Evolutionary conservation across 2,888 invertebrate genomes (phyloP).

Genomic region (Onchidella celtica): DNA sequence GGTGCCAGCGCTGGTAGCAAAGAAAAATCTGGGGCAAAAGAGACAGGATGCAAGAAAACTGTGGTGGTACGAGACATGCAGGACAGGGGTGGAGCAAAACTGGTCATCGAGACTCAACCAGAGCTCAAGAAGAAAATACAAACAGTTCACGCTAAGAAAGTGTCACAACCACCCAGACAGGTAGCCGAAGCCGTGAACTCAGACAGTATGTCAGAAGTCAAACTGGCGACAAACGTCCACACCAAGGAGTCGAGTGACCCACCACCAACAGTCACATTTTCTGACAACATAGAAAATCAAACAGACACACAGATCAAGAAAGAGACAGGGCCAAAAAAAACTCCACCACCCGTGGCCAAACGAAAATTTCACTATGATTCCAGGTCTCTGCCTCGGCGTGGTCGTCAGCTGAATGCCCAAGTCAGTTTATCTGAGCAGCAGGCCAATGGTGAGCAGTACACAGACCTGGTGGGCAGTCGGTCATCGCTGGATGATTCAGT

Average conservation of each 20-base stretch:
- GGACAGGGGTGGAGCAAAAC: conserved; percentile 53
- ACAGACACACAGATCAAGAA: background rate
- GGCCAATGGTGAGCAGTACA: conserved; percentile 16
- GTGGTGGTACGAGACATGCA: conserved; percentile 53
- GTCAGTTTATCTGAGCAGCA: conserved; percentile 13
- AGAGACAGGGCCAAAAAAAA: conserved; percentile 13
- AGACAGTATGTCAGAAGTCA: background rate
- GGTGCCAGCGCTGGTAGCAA: background rate
- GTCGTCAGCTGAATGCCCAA: conserved; percentile 24
- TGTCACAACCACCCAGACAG: conserved; percentile 56
- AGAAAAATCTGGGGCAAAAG: background rate
- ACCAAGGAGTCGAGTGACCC: background rate
- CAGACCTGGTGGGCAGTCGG: conserved; percentile 60
- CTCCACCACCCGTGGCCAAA: conserved; percentile 44
- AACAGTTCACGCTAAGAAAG: conserved; percentile 56
- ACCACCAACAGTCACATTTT: background rate
- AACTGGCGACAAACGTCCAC: background rate
- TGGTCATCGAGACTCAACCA: conserved; percentile 55
- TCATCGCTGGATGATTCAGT: conserved; percentile 71
- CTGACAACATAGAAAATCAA: background rate
- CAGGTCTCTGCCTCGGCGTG: conserved; percentile 36
- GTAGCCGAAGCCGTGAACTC: conserved; percentile 46
- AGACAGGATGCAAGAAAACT: conserved; percentile 37
- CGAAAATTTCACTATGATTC: conserved; percentile 48
- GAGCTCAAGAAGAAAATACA: conserved; percentile 55